These are phyloP conservation scores for Florisuga fusca DNA, from an alignment of 2,797 vertebrate species.

Conservation along the genomic window DNA sequence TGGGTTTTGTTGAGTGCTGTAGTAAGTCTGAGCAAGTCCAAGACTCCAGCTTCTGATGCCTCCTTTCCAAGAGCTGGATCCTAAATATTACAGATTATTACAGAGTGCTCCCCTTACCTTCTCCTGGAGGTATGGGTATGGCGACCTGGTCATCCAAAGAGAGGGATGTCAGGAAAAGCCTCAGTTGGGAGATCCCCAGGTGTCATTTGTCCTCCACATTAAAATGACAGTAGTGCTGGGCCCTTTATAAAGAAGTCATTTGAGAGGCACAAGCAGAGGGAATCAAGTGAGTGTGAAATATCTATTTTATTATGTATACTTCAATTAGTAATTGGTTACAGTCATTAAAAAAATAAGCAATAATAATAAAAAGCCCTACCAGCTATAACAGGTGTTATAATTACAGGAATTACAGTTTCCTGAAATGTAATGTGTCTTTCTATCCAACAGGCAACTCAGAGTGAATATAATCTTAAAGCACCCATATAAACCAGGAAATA, in stretches of 20 bases:
- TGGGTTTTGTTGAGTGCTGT: neutral
- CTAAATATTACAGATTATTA: neutral
- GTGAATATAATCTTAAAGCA: neutral
- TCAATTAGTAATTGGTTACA: neutral
- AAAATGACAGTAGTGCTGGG: neutral
- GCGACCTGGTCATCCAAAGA: neutral
- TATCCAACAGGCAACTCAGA: neutral
- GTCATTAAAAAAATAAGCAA: slow-evolving; percentile 14
- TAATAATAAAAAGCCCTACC: neutral
- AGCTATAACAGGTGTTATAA: neutral
- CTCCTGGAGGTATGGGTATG: neutral
- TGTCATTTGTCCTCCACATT: neutral
- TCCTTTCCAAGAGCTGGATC: neutral
- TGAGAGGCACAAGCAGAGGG: neutral
- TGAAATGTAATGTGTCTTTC: neutral
- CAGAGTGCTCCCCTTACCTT: neutral
- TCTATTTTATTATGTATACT: neutral
- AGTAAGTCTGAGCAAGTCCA: neutral
- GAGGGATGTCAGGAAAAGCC: neutral
- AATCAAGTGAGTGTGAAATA: neutral
- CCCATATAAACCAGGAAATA: neutral
- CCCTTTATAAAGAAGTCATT: neutral
- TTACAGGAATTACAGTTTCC: neutral
- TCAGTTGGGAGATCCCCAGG: neutral
- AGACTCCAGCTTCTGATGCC: neutral